Base-by-base conservation (phyloP, 2,113 vertebrate genomes). In the Lipotes vexillifer region DNA sequence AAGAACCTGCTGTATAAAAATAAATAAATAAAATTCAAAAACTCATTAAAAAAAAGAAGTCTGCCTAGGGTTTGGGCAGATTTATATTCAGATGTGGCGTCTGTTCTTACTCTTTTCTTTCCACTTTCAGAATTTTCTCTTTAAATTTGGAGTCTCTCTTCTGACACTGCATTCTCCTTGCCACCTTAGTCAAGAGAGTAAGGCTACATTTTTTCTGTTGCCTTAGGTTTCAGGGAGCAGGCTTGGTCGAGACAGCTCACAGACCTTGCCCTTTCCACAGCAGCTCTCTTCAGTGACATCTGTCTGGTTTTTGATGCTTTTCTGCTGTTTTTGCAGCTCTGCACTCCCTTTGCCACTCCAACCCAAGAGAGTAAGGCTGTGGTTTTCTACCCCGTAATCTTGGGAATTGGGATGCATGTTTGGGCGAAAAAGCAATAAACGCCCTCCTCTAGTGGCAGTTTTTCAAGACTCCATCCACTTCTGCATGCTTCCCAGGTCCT, bases 121-220 rank as follows among this genome's bases (percentile, higher is more conserved):
- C 38, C 52, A 29, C 25, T 66, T 15, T 44, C 8, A 38, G 61
- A 93, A 59, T 23, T 29, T 31, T 65, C 10, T 3, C 2, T 55
- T 85, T 63, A 66, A 11, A 52, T 25, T 44, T 74, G 21, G 21
- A 36, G 8, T 27, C 46, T 93, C 52, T 75, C 65, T 81, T 69
- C 27, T 52, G 49, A 15, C 13, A 33, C 18, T 21, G 6, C 8
- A 10, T 57, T 77, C 33, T 74, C 36, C 33, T 38, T 33, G 44
- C 49, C 11, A 1, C 23, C 17, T 89, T 63, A 57, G 15, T 8
- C 15, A 31, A 27, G 11, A 0, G 1, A 12, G 8, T 0, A 31
- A 31, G 11, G 3, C 49, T 69, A 6, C 21, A 6, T 21, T 36
- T 33, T 44, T 49, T 78, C 63, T 87, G 18, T 18, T 83, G 0